phyloP scores from a whole-genome alignment of 2,797 vertebrate species.

The Notolabrus celidotus region DNA sequence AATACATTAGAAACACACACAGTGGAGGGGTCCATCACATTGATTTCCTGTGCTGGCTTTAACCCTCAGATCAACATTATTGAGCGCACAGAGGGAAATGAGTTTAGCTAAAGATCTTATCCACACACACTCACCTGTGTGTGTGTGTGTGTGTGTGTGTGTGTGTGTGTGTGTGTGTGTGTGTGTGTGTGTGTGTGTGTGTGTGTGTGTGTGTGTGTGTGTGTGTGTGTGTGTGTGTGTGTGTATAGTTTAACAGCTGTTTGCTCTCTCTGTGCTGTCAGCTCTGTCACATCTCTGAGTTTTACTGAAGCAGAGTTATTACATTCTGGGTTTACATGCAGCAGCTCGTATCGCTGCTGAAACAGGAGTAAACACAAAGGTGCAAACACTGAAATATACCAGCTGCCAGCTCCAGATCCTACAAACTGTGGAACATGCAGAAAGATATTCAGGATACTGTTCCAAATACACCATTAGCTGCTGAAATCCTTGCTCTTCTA shows the following conservation, averaged over 20 bases:
- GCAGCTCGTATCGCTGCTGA: slow-evolving; percentile 5
- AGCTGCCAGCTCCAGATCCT: too few relatives aligned
- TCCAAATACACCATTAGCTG: too few relatives aligned
- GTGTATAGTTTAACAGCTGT: slow-evolving; percentile 27
- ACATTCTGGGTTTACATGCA: not conserved
- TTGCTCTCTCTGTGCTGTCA: slow-evolving; percentile 15
- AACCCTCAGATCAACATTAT: slow-evolving; percentile 43
- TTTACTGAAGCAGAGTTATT: slow-evolving; percentile 21
- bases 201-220: slow-evolving; percentile 4
- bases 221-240: slow-evolving; percentile 12
- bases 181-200: slow-evolving; percentile 15
- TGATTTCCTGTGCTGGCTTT: slow-evolving; percentile 53
- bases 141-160: slow-evolving; percentile 12
- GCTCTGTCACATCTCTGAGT: not conserved
- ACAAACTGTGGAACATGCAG: too few relatives aligned
- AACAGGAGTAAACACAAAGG: slow-evolving; percentile 1
- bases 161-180: slow-evolving; percentile 2
- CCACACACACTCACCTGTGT: slow-evolving; percentile 19
- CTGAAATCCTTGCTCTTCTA: too few relatives aligned
- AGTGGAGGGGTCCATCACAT: not conserved
- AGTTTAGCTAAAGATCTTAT: slow-evolving; percentile 51
- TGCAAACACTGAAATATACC: slow-evolving; percentile 11
- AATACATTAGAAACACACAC: slow-evolving; percentile 1
- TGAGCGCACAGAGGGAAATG: slow-evolving; percentile 46
- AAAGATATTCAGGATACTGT: too few relatives aligned